Evolutionary conservation across 2,888 invertebrate genomes (phyloP), one percentile per base, ranked within the genome.

Genomic region (Spisula subtruncata): DNA sequence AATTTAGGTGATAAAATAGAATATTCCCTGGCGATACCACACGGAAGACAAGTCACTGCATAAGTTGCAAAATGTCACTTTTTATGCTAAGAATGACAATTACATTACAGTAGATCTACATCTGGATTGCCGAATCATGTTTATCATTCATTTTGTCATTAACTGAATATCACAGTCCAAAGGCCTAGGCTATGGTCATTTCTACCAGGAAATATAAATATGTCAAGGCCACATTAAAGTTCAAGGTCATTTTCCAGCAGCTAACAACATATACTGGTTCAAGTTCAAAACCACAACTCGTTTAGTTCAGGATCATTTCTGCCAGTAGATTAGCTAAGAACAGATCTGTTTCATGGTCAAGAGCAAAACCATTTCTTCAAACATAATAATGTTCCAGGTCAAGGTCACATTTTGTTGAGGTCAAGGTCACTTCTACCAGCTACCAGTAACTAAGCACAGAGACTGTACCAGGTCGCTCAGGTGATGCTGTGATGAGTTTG

Each of bases 361-460:
- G 54, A 5, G 32, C 75, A 75, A 56, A 35, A 48, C 56, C 54
- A 12, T n/a, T 54, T 86, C 95, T 95, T 46, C 96, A 90, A 20
- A 96, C 93, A 60, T 41, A 96, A 94, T 25, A 96, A 89, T 29
- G 95, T 95, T 5, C 96, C 96, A 25, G 12, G 29, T 41, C 35
- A n/a, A 29, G 1, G 41, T 8, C 41, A 41, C 41, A 41, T 41
- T 54, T 46, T 56, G 71, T 71, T 75, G 20, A 51, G 51, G 20
- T 71, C 71, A 71, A 54, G 51, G 71, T 81, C 54, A 12, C 12
- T n/a, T 54, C 87, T 90, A 96, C 96, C 96, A 96, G 93, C 87
- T 90, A 96, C 96, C 96, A 96, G 93, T 94, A 96, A 90, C 95
- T 95, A 51, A 96, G 90, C 18, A 96, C 93, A 60, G 96, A 94